These are phyloP conservation scores for Archips xylosteana DNA, from an alignment of 2,888 invertebrate genomes.

Conservation along the genomic window DNA sequence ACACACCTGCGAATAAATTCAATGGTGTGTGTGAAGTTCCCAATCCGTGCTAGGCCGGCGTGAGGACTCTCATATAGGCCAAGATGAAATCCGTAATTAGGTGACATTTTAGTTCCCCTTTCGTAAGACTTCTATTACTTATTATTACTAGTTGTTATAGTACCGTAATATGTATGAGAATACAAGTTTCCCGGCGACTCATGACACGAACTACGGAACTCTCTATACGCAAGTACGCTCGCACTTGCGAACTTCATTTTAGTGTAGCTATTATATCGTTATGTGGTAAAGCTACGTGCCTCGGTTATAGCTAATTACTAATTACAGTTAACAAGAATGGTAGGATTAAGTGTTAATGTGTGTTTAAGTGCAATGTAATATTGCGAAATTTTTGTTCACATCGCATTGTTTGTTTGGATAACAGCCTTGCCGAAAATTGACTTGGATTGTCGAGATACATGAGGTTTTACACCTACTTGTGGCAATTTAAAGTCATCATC, in stretches of 20 bases:
- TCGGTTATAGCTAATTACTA: slow-evolving; percentile 8
- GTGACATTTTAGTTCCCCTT: too few relatives aligned
- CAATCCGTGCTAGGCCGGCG: too few relatives aligned
- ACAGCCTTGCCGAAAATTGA: background rate
- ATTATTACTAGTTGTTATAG: too few relatives aligned
- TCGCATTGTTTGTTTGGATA: background rate
- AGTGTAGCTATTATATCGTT: slow-evolving; percentile 27
- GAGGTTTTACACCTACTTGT: background rate
- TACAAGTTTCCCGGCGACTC: too few relatives aligned
- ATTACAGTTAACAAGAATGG: slow-evolving; percentile 23
- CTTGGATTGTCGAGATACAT: background rate
- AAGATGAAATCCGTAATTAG: too few relatives aligned
- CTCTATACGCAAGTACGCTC: background rate
- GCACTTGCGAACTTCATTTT: background rate
- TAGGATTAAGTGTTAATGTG: slow-evolving; percentile 28
- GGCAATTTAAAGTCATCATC: background rate
- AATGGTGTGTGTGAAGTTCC: too few relatives aligned
- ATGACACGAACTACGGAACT: too few relatives aligned
- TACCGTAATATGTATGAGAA: too few relatives aligned
- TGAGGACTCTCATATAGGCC: too few relatives aligned
- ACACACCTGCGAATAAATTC: too few relatives aligned
- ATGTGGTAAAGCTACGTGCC: slow-evolving; percentile 13
- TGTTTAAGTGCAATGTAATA: slow-evolving; percentile 20
- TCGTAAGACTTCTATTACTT: too few relatives aligned
- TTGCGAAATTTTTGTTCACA: slow-evolving; percentile 20